Evolutionary conservation across 2,888 invertebrate species (phyloP).

Genomic region (Craniophora ligustri): DNA sequence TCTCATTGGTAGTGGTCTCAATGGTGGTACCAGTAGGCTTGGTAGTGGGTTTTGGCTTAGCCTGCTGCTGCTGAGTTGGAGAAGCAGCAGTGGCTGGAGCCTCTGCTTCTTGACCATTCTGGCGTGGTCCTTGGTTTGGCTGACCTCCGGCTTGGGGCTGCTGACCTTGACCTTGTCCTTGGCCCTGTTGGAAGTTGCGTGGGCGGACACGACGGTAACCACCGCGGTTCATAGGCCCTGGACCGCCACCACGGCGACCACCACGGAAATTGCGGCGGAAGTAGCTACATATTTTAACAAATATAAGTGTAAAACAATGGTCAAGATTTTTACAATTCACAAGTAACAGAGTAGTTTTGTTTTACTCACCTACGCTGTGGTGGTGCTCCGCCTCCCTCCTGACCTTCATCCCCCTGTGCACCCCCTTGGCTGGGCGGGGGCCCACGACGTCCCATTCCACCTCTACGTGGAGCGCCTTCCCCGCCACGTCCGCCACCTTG

Average conservation of each 20-base stretch:
- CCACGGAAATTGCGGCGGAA: slow-evolving; percentile 93
- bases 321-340: background rate
- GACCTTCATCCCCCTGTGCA: slow-evolving; percentile 83
- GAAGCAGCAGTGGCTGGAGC: slow-evolving; percentile 62
- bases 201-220: slow-evolving; percentile 80
- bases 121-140: slow-evolving; percentile 63
- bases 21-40: slow-evolving; percentile 79
- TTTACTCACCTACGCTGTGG: slow-evolving; percentile 86
- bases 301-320: too few species aligned
- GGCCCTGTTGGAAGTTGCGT: slow-evolving; percentile 73
- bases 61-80: slow-evolving; percentile 68
- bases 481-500: slow-evolving; percentile 86
- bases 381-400: slow-evolving; percentile 77
- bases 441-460: slow-evolving; percentile 89
- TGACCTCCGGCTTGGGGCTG: slow-evolving; percentile 40
- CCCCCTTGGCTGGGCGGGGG: slow-evolving; percentile 82
- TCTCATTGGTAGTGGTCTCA: slow-evolving; percentile 85
- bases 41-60: slow-evolving; percentile 74
- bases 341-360: too few species aligned
- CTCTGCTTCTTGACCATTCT: slow-evolving; percentile 75
- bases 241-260: slow-evolving; percentile 87
- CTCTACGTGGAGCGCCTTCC: slow-evolving; percentile 89
- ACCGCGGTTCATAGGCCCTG: slow-evolving; percentile 81
- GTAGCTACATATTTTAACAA: slow-evolving; percentile 80
- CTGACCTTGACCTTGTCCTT: slow-evolving; percentile 55